phyloP scores from a whole-genome alignment of 1,140 invertebrate genomes.

The Caenorhabditis latens region DNA sequence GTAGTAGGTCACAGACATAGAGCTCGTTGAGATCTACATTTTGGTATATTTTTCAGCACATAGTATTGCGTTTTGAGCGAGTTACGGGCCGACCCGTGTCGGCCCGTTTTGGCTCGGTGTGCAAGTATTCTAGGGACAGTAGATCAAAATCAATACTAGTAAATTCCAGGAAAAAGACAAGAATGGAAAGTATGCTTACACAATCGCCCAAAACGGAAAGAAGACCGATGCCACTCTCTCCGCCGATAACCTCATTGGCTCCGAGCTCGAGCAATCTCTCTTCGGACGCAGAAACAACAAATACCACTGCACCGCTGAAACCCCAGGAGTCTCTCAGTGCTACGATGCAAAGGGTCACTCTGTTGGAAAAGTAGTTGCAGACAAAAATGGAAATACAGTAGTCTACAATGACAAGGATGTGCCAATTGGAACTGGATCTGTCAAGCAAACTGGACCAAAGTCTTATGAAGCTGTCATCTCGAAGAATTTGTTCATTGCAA shows the following conservation, averaged over 20 bases:
- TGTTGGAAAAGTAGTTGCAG: conserved; percentile 77
- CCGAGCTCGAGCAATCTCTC: conserved; percentile 71
- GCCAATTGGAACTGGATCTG: conserved; percentile 75
- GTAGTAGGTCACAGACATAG: too few species aligned
- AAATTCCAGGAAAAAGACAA: conserved; percentile 72
- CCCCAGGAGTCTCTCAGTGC: conserved; percentile 76
- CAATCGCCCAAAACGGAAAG: conserved; percentile 74
- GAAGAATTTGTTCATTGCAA: conserved; percentile 76
- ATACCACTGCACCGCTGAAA: conserved; percentile 76
- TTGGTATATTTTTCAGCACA: too few species aligned
- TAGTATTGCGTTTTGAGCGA: too few species aligned
- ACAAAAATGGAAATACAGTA: conserved; percentile 77
- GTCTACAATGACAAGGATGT: conserved; percentile 78
- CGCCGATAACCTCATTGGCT: conserved; percentile 67
- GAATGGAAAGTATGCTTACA: conserved; percentile 74
- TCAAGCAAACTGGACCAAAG: conserved; percentile 70
- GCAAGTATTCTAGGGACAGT: too few species aligned
- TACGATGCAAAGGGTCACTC: conserved; percentile 76
- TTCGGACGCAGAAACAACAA: conserved; percentile 77
- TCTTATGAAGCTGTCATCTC: conserved; percentile 77
- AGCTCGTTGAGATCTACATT: too few species aligned
- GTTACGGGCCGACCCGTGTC: too few species aligned
- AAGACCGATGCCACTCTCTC: conserved; percentile 75
- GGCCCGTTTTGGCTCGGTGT: too few species aligned
- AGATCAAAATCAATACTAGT: too few species aligned